phyloP scores from a whole-genome alignment of 2,888 invertebrate genomes.

The Hanleya hanleyi region DNA sequence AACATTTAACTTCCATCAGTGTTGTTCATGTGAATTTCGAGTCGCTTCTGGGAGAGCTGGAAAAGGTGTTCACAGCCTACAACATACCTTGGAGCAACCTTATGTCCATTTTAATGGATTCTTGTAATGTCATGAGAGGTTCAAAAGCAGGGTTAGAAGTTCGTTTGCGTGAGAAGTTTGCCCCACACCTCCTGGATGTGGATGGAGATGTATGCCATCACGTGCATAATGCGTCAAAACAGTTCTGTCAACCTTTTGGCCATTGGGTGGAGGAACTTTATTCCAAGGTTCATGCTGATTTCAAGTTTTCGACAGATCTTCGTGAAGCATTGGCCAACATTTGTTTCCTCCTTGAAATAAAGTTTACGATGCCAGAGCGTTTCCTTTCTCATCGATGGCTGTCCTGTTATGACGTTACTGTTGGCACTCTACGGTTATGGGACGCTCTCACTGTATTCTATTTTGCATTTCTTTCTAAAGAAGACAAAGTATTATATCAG shows the following conservation, averaged over 20 bases:
- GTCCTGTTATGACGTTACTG: conserved; percentile 13
- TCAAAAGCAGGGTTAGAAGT: conserved; percentile 24
- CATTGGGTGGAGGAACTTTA: conserved; percentile 15
- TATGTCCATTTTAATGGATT: conserved; percentile 17
- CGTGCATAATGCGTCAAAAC: conserved; percentile 23
- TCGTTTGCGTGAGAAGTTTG: conserved; percentile 5
- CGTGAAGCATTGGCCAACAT: conserved; percentile 12
- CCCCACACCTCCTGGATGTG: conserved; percentile 28
- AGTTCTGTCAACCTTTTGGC: conserved; percentile 23
- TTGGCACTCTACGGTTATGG: conserved; percentile 10
- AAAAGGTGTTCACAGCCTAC: neutral
- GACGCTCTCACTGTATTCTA: conserved; percentile 20
- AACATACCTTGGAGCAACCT: neutral
- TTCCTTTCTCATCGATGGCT: conserved; percentile 13
- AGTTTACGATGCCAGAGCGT: conserved; percentile 19
- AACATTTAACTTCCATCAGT: neutral
- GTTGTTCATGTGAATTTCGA: neutral
- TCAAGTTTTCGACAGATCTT: conserved; percentile 26
- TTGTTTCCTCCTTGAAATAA: conserved; percentile 15
- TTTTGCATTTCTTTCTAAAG: conserved; percentile 13
- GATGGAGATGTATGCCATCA: conserved; percentile 31
- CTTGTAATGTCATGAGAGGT: conserved; percentile 26
- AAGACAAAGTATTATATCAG: neutral
- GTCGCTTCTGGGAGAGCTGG: neutral
- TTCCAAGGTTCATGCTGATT: conserved; percentile 19